Evolutionary conservation across 2,888 invertebrate species (phyloP), one percentile per base, ranked within the genome.

Genomic region (Iselma pallidipennis): DNA sequence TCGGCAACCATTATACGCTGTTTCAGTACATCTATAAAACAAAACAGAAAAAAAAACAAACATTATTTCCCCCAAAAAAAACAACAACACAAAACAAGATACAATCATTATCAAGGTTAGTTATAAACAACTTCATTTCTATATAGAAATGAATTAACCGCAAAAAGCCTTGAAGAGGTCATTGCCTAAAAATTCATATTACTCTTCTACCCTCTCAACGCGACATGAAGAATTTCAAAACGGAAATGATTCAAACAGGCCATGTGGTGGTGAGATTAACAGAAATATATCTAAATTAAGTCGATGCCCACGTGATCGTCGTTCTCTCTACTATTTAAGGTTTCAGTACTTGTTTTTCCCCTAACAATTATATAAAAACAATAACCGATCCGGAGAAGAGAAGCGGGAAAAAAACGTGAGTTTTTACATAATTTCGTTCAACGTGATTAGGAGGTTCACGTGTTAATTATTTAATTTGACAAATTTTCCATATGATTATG

Each of bases 1-100:
- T 92, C 92, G 82, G 92, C 92, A 83, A 93, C 92, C 91, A 92
- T 92, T 87, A 90, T 91, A 85, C 88, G 89, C 83, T 88, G 88
- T 75, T 81, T 82, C 75, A 82, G 71, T 70, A 81, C 81, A 78
- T 82, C 82, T 81, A 79, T 37, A 78, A 37, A 5, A 37, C 4
- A 19, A 19, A 19, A 78, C 66, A 67, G 76, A 71, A 59, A 57
- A 67, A 66, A 69, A 54, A 45, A 7, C 33, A n/a, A 53, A 23
- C n/a, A 19, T 10, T 2, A 19, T 25, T n/a, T n/a, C n/a, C n/a
- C n/a, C n/a, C n/a, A n/a, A 9, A 9, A 48, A 29, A 12, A 16
- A 37, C 4, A 16, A 16, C 7, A 16, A 37, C 16, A 6, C 37
- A 16, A 37, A 6, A 29, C 2, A 4, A 29, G 3, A 10, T 42